Conservation (phyloP, 2,113 vertebrate genomes). For the Catharus fuscescens region DNA sequence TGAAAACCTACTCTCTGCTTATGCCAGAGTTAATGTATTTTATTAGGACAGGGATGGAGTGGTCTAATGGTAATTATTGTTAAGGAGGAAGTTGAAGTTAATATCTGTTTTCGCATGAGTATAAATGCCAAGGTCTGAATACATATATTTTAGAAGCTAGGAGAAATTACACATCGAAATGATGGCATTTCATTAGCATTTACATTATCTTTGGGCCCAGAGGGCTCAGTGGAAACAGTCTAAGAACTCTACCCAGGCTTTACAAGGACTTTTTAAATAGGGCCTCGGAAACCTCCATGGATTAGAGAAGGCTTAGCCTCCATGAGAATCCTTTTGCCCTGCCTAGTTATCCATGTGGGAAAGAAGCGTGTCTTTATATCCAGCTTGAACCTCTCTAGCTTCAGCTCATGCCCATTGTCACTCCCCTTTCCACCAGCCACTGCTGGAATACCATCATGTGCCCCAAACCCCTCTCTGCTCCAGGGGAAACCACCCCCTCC, state of each 20-base stretch:
- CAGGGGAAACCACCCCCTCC: not conserved
- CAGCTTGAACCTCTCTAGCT: not conserved
- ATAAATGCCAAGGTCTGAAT: conserved; percentile 14
- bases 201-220: not conserved
- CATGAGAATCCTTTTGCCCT: not conserved
- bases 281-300: not conserved
- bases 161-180: not conserved
- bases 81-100: not conserved
- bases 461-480: not conserved
- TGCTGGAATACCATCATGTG: not conserved
- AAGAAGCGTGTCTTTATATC: not conserved
- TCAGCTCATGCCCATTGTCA: not conserved
- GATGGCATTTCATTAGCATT: conserved; percentile 29
- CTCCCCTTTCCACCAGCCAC: not conserved
- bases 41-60: not conserved
- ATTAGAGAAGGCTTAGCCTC: not conserved
- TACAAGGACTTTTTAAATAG: not conserved
- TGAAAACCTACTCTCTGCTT: not conserved
- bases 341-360: not conserved
- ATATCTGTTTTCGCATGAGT: not conserved
- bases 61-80: not conserved
- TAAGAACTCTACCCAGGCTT: not conserved
- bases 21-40: not conserved
- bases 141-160: not conserved
- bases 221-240: not conserved